Percentiles rank a stretch among this genome's conserved stretches.
Evolutionary conservation across 2,888 invertebrate species (phyloP).

Genomic region (Drosophila anomelani): DNA sequence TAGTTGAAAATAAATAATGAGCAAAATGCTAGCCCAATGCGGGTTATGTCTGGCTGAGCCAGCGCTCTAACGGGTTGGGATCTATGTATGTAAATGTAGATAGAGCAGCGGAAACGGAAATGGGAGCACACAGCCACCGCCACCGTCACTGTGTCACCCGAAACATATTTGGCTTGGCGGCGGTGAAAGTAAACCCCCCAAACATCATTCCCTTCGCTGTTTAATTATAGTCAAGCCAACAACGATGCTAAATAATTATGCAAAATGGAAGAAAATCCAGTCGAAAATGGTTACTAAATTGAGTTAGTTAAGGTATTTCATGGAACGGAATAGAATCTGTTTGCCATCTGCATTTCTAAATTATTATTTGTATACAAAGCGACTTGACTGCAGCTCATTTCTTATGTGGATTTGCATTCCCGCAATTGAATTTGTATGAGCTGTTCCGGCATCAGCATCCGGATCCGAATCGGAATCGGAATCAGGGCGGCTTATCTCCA

Average conservation of each 20-base stretch:
- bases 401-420: constrained; percentile 52
- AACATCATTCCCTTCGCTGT: constrained; percentile 27
- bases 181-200: constrained; percentile 29
- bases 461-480: neutral
- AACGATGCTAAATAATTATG: too few relatives aligned
- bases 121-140: constrained; percentile 3
- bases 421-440: constrained; percentile 65
- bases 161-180: constrained; percentile 23
- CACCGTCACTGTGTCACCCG: constrained; percentile 17
- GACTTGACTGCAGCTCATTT: neutral
- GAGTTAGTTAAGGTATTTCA: neutral
- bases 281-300: neutral
- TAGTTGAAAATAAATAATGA: constrained; percentile 78
- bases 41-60: neutral
- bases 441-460: constrained; percentile 7
- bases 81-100: too few relatives aligned
- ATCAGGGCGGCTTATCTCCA: constrained; percentile 51
- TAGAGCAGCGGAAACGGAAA: constrained; percentile 9
- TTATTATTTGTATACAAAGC: neutral
- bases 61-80: neutral
- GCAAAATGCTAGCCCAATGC: constrained; percentile 52
- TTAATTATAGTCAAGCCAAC: constrained; percentile 9
- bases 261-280: neutral
- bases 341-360: neutral
- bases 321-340: too few relatives aligned